Percentiles rank a stretch among this genome's conserved stretches.
These are phyloP conservation scores for Glomeris maerens DNA, from an alignment of 1,140 invertebrate species.

Conservation along the genomic window DNA sequence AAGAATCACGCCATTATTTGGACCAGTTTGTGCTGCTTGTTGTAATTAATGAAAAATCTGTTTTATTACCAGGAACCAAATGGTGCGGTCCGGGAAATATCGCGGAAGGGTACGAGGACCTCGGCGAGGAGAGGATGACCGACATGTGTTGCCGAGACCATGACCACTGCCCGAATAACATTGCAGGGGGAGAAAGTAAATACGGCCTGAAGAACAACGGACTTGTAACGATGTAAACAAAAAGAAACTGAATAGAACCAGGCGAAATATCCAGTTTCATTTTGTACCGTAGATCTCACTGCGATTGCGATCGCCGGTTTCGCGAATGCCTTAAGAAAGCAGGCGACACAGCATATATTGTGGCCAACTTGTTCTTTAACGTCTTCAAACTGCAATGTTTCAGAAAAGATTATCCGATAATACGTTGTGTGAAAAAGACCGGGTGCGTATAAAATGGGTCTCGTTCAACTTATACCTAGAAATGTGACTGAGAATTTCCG, in stretches of 20 bases:
- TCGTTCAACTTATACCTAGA: no score
- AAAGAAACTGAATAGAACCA: neutral
- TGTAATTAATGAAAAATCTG: no score
- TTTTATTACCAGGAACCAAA: constrained; percentile 44
- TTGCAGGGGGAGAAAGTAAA: constrained; percentile 43
- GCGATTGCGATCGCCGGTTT: constrained; percentile 53
- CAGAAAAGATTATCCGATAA: constrained; percentile 38
- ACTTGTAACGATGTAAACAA: constrained; percentile 41
- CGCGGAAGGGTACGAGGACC: constrained; percentile 44
- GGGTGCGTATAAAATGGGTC: no score
- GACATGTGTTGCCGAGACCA: constrained; percentile 61
- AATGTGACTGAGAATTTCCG: no score
- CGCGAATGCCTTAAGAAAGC: constrained; percentile 49
- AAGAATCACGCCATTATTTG: no score
- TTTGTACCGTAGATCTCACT: constrained; percentile 39
- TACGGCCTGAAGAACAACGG: constrained; percentile 51
- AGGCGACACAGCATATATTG: constrained; percentile 37
- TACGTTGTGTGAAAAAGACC: constrained; percentile 4
- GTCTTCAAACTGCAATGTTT: constrained; percentile 50
- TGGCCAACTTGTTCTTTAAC: constrained; percentile 54
- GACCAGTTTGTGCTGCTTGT: no score
- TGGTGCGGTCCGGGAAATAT: constrained; percentile 56
- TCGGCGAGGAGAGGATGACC: constrained; percentile 45
- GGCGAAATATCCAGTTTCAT: constrained; percentile 7
- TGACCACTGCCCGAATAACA: constrained; percentile 50